These are phyloP conservation scores for Dermatemys mawii DNA, from an alignment of 2,113 vertebrate species.

Conservation along the genomic window DNA sequence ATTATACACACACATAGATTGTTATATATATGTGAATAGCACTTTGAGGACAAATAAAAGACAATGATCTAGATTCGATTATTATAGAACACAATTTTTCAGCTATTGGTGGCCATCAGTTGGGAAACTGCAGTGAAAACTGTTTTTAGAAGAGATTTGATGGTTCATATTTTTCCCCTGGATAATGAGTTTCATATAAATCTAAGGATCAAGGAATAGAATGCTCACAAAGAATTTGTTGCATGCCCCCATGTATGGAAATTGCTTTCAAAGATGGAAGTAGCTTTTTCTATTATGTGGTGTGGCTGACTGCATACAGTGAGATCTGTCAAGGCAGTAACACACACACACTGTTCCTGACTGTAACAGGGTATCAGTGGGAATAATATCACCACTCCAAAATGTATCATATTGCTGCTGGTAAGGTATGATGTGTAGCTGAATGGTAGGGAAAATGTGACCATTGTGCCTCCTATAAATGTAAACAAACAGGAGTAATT, in stretches of 20 bases:
- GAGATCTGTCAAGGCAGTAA: not conserved
- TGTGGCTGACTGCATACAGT: not conserved
- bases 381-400: not conserved
- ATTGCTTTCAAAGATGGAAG: not conserved
- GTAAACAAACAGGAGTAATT: not conserved
- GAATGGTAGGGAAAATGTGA: not conserved
- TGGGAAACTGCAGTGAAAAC: not conserved
- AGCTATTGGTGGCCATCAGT: rapidly evolving
- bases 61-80: rapidly evolving
- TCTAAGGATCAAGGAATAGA: not conserved
- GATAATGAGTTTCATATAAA: not conserved
- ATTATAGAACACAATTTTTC: not conserved
- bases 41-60: not conserved
- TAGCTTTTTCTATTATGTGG: not conserved
- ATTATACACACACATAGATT: not conserved
- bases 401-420: not conserved
- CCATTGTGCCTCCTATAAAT: not conserved
- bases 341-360: not conserved
- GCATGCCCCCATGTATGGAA: not conserved
- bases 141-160: not conserved
- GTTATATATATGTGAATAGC: not conserved
- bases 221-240: not conserved
- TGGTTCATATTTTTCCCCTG: not conserved
- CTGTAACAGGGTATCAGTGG: not conserved
- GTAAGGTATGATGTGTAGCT: not conserved